Base-by-base conservation (phyloP, 2,113 vertebrate genomes). In the Edolisoma coerulescens region DNA sequence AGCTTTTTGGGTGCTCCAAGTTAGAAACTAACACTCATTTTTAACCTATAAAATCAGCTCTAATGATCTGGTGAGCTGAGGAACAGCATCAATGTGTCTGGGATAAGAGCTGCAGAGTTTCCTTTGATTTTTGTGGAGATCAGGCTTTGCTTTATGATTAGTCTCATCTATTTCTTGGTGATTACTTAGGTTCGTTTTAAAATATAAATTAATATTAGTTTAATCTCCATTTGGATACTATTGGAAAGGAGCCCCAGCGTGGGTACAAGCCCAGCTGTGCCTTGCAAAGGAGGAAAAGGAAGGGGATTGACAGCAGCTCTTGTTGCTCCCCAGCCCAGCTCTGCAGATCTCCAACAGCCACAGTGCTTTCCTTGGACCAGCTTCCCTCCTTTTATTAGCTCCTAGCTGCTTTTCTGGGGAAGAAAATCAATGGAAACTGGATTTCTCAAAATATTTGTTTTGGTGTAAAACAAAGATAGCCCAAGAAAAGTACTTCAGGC, bases 321-420 rank as follows among this genome's bases (percentile, higher is more conserved):
- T 91, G 90, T 53, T 91, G 87, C 94, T 96, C 77, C 65, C 83
- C 77, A 89, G 89, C 79, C 89, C 93, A 79, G 95, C 75, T 50
- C 95, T 96, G 93, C 84, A 93, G 95, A 89, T 9, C 77, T 59
- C 61, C 61, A 93, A 37, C 75, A 90, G 95, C 94, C 97, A 79
- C 94, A 86, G 45, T 95, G 96, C 96, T 98, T 98, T 98, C 96
- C 92, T 98, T 97, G 97, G 97, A 97, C 21, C 69, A 81, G 86
- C 39, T 83, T 71, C 35, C 7, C 27, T 94, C 83, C 87, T 98
- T 98, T 98, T 97, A 98, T 97, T 96, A 98, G 97, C 84, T 95
- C 94, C 95, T 74, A 64, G 94, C 92, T 98, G 94, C 97, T 97
- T 97, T 97, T 78, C 96, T 96, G 97, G 83, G 96, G 96, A 97